Evolutionary conservation across 1,140 invertebrate species (phyloP).

Genomic region (Philotrypesis tridentata): DNA sequence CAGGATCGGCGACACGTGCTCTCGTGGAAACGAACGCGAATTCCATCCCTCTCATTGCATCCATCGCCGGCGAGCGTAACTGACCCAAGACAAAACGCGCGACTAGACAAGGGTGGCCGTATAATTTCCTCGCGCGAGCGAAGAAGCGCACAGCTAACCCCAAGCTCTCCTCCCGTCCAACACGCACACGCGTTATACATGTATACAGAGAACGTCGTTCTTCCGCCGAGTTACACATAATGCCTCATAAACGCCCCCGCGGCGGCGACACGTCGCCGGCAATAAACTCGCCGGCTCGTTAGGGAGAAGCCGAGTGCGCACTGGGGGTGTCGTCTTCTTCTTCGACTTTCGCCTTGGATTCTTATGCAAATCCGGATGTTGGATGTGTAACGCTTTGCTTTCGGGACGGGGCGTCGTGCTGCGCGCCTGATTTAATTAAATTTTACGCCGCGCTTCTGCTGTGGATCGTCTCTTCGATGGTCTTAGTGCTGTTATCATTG

Average conservation of each 20-base stretch:
- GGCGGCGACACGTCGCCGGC: slow-evolving; percentile 62
- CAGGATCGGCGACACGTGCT: too few species aligned
- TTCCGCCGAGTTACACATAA: slow-evolving; percentile 73
- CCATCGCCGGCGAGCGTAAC: not conserved
- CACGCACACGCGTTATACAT: too few species aligned
- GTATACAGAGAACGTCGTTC: slow-evolving; percentile 60
- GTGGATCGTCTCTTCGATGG: not conserved
- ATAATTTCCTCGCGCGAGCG: not conserved
- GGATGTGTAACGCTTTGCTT: not conserved
- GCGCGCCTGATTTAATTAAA: slow-evolving; percentile 36
- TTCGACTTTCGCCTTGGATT: not conserved
- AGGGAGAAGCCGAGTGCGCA: slow-evolving; percentile 19
- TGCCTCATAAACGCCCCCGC: slow-evolving; percentile 73
- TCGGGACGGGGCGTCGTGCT: too few species aligned
- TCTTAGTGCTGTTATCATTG: too few species aligned
- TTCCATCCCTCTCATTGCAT: not conserved
- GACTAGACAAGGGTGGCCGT: slow-evolving; percentile 58
- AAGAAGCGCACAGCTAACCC: not conserved
- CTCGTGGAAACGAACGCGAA: not conserved
- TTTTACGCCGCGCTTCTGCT: not conserved
- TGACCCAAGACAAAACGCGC: not conserved
- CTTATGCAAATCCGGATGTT: slow-evolving; percentile 27
- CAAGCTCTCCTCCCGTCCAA: not conserved
- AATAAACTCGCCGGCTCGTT: slow-evolving; percentile 70
- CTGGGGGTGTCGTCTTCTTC: slow-evolving; percentile 18